Evolutionary conservation across 2,113 vertebrate species (phyloP), one percentile per base, ranked within the genome.

Genomic region (Platysternon megacephalum): DNA sequence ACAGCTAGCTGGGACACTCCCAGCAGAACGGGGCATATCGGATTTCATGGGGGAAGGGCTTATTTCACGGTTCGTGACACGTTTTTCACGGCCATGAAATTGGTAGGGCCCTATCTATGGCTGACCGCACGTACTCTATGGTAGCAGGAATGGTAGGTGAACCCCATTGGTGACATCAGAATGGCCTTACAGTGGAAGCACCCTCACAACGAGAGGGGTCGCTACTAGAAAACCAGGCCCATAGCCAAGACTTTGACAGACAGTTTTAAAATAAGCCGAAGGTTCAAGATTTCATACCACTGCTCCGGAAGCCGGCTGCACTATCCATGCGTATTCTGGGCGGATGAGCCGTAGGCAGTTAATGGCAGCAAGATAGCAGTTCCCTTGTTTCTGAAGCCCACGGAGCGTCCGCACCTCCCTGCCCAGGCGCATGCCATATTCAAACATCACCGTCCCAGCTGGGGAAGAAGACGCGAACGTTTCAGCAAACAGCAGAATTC

Each of bases 361-460:
- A 44, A 99, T 98, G 35, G 99, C 99, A 1, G 99, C 98, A 51
- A 99, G 98, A 88, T 99, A 99, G 84, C 99, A 99, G 97, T 99
- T 99, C 1, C 99, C 99, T 97, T 99, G 99, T 44, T 99, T 99
- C 98, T 99, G 99, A 5, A 99, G 98, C 39, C 99, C 99, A 0
- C 96, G 93, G 1, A 98, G 98, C 0, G 99, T 99, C 5, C 99
- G 98, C 2, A 99, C 99, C 95, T 99, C 99, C 51, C 99, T 98
- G 86, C 99, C 99, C 56, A 99, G 98, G 55, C 99, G 98, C 98
- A 99, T 99, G 28, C 99, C 99, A 0, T 99, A 99, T 94, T 99
- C 99, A n/a, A 99, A 99, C 99, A 99, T 99, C 96, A 99, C 99
- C 0, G 99, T 99, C 11, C 99, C 99, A 12, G 99, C 99, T 99